Evolutionary conservation across 2,113 vertebrate genomes (phyloP).

Genomic region (Solea solea): DNA sequence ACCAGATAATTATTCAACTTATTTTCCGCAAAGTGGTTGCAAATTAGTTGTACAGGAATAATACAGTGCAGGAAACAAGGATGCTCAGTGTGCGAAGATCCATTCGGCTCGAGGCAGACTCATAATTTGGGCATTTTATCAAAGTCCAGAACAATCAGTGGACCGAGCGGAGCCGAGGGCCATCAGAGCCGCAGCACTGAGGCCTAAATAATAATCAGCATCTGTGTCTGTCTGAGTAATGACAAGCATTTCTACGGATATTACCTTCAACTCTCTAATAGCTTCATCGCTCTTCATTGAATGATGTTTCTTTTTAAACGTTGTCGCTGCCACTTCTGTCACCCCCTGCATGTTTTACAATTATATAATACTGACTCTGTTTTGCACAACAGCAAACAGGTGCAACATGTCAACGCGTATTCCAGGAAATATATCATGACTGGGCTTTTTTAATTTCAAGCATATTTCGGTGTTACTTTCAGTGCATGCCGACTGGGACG

Average conservation of each 20-base stretch:
- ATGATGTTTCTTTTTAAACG: not conserved
- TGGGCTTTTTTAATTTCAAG: not conserved
- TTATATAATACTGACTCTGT: not conserved
- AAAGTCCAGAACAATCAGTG: slow-evolving; percentile 1
- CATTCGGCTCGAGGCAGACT: not conserved
- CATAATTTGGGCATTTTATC: slow-evolving; percentile 9
- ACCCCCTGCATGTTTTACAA: not conserved
- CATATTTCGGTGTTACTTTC: too few species aligned
- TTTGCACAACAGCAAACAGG: not conserved
- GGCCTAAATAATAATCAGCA: slow-evolving; percentile 6
- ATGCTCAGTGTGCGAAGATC: not conserved
- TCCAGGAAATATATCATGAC: not conserved
- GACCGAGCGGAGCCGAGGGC: not conserved
- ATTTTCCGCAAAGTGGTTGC: not conserved
- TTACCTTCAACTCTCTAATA: not conserved
- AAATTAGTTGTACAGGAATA: not conserved
- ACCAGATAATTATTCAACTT: not conserved
- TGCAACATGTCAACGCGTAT: not conserved
- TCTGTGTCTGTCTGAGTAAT: slow-evolving; percentile 2
- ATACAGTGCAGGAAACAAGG: not conserved
- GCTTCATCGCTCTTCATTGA: not conserved
- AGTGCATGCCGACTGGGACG: too few species aligned
- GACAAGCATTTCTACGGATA: not conserved
- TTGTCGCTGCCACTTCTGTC: not conserved
- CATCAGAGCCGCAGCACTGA: not conserved